Evolutionary conservation across 1,140 invertebrate genomes (phyloP).

Genomic region (Drosophila oshimai): DNA sequence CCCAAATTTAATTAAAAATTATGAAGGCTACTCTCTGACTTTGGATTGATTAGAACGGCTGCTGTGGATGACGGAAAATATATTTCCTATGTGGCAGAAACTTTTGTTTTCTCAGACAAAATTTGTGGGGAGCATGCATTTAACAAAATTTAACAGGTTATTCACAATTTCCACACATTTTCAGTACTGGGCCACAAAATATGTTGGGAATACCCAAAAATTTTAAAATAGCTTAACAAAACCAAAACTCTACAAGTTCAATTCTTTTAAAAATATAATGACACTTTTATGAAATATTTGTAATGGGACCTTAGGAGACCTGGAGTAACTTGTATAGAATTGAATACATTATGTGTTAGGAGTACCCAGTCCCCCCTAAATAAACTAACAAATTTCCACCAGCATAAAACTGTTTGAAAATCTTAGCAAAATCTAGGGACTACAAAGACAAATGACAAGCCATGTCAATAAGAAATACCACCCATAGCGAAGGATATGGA

Average conservation of each 20-base stretch:
- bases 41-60: slow-evolving; percentile 3
- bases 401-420: not conserved
- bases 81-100: not conserved
- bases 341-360: too few relatives aligned
- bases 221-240: too few relatives aligned
- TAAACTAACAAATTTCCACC: not conserved
- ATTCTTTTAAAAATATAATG: too few relatives aligned
- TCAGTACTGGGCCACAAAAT: too few relatives aligned
- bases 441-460: not conserved
- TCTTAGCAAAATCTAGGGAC: not conserved
- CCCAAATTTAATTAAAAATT: slow-evolving; percentile 41
- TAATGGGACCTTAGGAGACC: too few relatives aligned
- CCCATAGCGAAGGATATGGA: not conserved
- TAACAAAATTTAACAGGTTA: too few relatives aligned
- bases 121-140: not conserved
- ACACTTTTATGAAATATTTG: too few relatives aligned
- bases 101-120: too few relatives aligned
- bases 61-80: not conserved
- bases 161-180: too few relatives aligned
- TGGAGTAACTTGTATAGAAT: too few relatives aligned
- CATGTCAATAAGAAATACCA: not conserved
- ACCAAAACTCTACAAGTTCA: too few relatives aligned
- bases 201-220: too few relatives aligned
- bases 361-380: not conserved
- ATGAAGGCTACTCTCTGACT: slow-evolving; percentile 4